Conservation (phyloP, 2,888 invertebrate species). For the Tholera decimalis region DNA sequence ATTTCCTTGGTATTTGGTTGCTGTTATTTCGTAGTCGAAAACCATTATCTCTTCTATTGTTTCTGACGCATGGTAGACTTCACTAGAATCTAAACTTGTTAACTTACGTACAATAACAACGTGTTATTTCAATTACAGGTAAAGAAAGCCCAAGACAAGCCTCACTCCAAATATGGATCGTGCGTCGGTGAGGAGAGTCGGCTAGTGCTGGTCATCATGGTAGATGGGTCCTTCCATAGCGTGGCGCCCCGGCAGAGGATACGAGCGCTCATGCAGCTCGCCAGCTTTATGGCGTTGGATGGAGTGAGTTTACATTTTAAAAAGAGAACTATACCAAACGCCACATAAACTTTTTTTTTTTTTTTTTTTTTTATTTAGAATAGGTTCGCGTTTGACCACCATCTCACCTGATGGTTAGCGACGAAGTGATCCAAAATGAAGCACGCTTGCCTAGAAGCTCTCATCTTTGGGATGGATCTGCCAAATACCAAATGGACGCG, state of each 20-base stretch:
- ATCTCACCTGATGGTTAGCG: too few relatives aligned
- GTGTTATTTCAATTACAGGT: slow-evolving; percentile 76
- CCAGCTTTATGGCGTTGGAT: slow-evolving; percentile 93
- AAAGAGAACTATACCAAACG: too few relatives aligned
- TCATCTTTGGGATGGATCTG: too few relatives aligned
- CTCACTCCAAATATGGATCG: slow-evolving; percentile 86
- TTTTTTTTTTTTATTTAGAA: too few relatives aligned
- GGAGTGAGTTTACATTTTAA: slow-evolving; percentile 92
- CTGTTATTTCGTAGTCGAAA: slow-evolving; percentile 11
- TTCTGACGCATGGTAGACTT: not conserved
- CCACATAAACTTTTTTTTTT: too few relatives aligned
- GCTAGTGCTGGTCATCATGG: slow-evolving; percentile 92
- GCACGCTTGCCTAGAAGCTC: too few relatives aligned
- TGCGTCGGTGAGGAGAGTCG: slow-evolving; percentile 81
- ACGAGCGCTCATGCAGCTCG: slow-evolving; percentile 93
- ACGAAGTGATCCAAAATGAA: too few relatives aligned
- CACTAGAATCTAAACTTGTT: not conserved
- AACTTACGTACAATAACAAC: not conserved
- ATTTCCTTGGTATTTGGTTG: too few relatives aligned
- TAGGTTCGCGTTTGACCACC: too few relatives aligned
- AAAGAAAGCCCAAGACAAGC: slow-evolving; percentile 84
- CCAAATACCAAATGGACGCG: too few relatives aligned
- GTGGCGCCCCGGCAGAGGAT: slow-evolving; percentile 93
- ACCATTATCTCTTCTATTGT: slow-evolving; percentile 32
- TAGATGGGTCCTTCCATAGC: slow-evolving; percentile 93